phyloP scores from a whole-genome alignment of 2,888 invertebrate species.

The Campaea margaritaria region DNA sequence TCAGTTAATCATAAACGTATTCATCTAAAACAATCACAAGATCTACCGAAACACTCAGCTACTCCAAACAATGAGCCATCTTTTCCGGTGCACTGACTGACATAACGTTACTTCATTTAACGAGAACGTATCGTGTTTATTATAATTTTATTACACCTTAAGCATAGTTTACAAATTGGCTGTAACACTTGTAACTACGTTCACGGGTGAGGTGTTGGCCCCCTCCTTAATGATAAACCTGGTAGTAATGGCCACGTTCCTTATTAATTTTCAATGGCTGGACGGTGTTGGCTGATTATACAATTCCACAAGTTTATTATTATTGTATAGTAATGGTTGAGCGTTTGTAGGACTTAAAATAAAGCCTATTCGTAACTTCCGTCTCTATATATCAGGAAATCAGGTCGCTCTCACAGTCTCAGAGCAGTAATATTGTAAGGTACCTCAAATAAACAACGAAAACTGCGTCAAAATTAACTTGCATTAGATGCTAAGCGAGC shows the following conservation, averaged over 20 bases:
- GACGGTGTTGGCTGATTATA: slow-evolving; percentile 1
- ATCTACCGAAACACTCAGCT: slow-evolving; percentile 7
- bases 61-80: slow-evolving; percentile 10
- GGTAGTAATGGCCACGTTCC: slow-evolving; percentile 24
- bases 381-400: no score
- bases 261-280: slow-evolving; percentile 36
- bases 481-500: no score
- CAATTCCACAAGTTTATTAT: slow-evolving; percentile 18
- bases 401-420: no score
- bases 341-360: no score
- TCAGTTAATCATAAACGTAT: neutral
- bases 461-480: no score
- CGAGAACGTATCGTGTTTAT: slow-evolving; percentile 50
- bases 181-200: slow-evolving; percentile 37
- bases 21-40: neutral
- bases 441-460: no score
- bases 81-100: slow-evolving; percentile 45
- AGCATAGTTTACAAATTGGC: slow-evolving; percentile 53
- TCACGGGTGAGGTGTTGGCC: slow-evolving; percentile 45
- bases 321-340: no score
- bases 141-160: slow-evolving; percentile 60
- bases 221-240: slow-evolving; percentile 47
- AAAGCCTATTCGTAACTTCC: no score
- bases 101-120: slow-evolving; percentile 67
- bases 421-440: no score